A percentile compares a stretch with the other conserved stretches of the same genome.
phyloP scores from a whole-genome alignment of 2,113 vertebrate species.

The Carollia perspicillata region DNA sequence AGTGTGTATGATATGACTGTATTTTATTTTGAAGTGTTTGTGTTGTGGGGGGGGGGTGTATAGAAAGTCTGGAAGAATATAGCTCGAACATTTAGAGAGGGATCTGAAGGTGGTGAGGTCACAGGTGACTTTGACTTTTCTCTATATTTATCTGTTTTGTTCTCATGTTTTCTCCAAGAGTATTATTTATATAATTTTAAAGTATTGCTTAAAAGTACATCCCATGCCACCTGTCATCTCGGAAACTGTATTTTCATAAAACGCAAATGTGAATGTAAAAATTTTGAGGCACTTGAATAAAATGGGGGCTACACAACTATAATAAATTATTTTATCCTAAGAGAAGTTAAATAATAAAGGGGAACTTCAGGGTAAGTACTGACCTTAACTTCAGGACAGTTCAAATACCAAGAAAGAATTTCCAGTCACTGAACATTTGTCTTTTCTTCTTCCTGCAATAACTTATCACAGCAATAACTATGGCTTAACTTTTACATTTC shows the following conservation, averaged over 20 bases:
- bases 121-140: slow-evolving; percentile 7
- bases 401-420: slow-evolving; percentile 35
- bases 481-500: slow-evolving; percentile 17
- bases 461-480: not conserved
- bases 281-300: not conserved
- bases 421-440: not conserved
- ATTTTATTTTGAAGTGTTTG: slow-evolving; percentile 29
- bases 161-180: not conserved
- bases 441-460: slow-evolving; percentile 8
- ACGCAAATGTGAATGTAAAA: slow-evolving; percentile 31
- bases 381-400: slow-evolving; percentile 22
- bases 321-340: slow-evolving; percentile 25
- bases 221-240: not conserved
- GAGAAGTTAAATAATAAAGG: not conserved
- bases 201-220: slow-evolving; percentile 17
- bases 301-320: not conserved
- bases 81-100: not conserved
- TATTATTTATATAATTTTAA: slow-evolving; percentile 5
- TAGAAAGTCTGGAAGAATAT: not conserved
- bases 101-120: not conserved
- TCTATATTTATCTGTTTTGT: not conserved
- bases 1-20: not conserved
- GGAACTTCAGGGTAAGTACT: not conserved
- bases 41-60: not conserved
- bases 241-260: slow-evolving; percentile 19